These are phyloP conservation scores for Sinonovacula constricta DNA, from an alignment of 1,140 invertebrate genomes.

Conservation along the genomic window DNA sequence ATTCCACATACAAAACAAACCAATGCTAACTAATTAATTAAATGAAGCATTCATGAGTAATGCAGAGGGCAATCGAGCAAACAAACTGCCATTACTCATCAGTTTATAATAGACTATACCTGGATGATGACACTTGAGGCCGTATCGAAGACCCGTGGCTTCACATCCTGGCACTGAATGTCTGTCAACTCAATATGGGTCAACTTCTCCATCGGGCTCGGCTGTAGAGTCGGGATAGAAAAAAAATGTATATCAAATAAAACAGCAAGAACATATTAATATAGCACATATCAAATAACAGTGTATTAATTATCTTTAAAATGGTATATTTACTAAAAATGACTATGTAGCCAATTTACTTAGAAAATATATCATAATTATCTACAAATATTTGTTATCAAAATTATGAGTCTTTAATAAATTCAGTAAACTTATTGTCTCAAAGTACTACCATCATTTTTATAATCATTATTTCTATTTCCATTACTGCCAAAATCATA, in stretches of 20 bases:
- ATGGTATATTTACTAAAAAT: not conserved
- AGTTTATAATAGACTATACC: conserved; percentile 53
- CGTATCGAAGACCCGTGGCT: conserved; percentile 83
- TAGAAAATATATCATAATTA: not conserved
- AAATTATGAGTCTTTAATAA: no score
- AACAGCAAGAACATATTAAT: not conserved
- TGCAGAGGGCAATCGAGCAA: not conserved
- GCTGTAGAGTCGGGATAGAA: conserved; percentile 4
- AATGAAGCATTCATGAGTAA: not conserved
- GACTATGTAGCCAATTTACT: not conserved
- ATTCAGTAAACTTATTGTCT: no score
- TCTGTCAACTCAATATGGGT: conserved; percentile 96
- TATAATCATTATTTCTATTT: no score
- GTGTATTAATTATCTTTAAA: not conserved
- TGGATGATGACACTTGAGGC: conserved; percentile 78
- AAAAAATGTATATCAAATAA: not conserved
- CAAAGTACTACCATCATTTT: no score
- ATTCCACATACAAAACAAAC: no score
- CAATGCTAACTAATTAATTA: no score
- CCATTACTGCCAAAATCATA: no score
- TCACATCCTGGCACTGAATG: conserved; percentile 92
- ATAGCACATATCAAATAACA: not conserved
- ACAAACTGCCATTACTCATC: not conserved
- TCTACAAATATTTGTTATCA: not conserved
- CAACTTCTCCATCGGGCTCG: conserved; percentile 89